phyloP scores from a whole-genome alignment of 2,888 invertebrate genomes.

The Argyra leucocephala region DNA sequence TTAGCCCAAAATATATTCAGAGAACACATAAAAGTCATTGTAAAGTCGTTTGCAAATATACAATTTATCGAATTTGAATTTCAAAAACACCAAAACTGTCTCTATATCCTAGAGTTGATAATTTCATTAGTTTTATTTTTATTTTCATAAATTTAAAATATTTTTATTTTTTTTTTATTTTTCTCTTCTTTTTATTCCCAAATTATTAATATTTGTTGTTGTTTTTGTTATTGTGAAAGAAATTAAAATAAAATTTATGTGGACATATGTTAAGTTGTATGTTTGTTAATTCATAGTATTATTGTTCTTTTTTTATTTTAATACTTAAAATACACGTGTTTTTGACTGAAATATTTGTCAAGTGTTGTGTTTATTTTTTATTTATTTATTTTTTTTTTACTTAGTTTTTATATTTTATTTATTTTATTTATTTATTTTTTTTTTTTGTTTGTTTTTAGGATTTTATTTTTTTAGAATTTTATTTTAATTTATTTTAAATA shows the following conservation, averaged over 20 bases:
- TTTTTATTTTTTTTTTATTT: not conserved
- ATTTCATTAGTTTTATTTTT: not conserved
- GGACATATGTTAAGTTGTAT: constrained; percentile 2
- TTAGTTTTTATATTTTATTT: not conserved
- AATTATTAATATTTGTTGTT: no score
- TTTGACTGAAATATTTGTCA: constrained; percentile 6
- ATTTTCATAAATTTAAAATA: not conserved
- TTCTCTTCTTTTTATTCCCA: no score
- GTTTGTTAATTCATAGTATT: not conserved
- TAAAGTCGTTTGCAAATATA: no score
- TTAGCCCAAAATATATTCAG: no score
- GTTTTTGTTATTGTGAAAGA: no score
- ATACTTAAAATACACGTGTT: not conserved
- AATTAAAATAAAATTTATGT: constrained; percentile 4
- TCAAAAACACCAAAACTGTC: no score
- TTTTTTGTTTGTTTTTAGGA: not conserved
- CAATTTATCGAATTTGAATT: no score
- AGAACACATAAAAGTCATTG: no score
- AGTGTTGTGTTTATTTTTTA: not conserved
- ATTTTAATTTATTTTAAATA: not conserved
- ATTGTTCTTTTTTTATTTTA: not conserved
- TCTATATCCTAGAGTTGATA: no score
- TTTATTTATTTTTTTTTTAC: not conserved
- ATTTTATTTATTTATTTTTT: not conserved
- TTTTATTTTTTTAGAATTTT: not conserved